Evolutionary conservation across 2,797 vertebrate species (phyloP).

Genomic region (Phaenicophaeus curvirostris): DNA sequence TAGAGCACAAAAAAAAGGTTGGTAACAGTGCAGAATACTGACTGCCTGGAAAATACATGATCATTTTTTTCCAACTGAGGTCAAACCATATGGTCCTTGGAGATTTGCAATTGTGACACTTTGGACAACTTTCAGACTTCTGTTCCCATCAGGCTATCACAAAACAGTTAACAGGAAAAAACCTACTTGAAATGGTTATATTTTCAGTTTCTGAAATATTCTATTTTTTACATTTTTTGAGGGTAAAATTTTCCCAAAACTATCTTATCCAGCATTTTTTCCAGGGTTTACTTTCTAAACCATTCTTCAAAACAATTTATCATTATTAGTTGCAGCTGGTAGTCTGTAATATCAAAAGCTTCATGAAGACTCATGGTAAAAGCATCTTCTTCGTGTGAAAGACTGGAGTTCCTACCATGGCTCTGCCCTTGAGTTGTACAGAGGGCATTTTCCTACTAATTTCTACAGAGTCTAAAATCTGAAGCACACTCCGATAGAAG

Average conservation of each 20-base stretch:
- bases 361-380: not conserved
- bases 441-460: not conserved
- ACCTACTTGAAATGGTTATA: not conserved
- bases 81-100: not conserved
- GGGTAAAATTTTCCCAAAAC: not conserved
- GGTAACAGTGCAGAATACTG: not conserved
- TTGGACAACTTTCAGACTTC: not conserved
- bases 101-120: not conserved
- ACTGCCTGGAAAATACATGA: not conserved
- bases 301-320: not conserved
- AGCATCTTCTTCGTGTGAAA: not conserved
- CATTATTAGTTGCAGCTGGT: not conserved
- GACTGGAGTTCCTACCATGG: not conserved
- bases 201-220: not conserved
- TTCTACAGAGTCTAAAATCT: not conserved
- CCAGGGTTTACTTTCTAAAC: not conserved
- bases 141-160: not conserved
- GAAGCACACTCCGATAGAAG: not conserved
- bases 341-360: not conserved
- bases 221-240: fast-evolving
- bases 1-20: not conserved
- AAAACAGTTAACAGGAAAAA: not conserved
- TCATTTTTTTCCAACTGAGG: not conserved
- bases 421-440: not conserved
- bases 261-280: not conserved